Evolutionary conservation across 2,797 vertebrate species (phyloP).

Genomic region (Melanotaenia pygmaea): DNA sequence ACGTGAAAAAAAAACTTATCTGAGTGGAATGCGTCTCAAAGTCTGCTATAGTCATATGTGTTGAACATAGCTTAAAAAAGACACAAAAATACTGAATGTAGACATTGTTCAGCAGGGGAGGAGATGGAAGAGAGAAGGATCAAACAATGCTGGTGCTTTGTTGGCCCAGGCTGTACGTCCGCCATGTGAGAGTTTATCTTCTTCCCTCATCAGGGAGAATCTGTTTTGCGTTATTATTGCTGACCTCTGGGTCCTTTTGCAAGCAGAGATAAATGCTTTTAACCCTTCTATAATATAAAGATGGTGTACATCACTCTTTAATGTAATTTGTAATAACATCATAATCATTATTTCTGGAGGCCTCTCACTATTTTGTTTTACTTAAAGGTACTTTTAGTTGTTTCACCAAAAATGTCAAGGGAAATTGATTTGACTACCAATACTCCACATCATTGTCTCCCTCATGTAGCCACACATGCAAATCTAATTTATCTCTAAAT

Average conservation of each 20-base stretch:
- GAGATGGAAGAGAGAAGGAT: constrained; percentile 26
- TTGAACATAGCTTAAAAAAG: constrained; percentile 48
- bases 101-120: constrained; percentile 61
- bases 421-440: too few relatives aligned
- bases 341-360: too few relatives aligned
- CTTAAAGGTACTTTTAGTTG: too few relatives aligned
- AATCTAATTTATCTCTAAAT: too few relatives aligned
- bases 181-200: constrained; percentile 73
- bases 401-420: too few relatives aligned
- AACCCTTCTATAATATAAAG: constrained; percentile 63
- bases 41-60: constrained; percentile 45
- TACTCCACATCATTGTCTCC: too few relatives aligned
- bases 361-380: too few relatives aligned
- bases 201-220: constrained; percentile 62
- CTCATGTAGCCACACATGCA: too few relatives aligned
- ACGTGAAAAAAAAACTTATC: constrained; percentile 43
- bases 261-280: constrained; percentile 57
- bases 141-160: constrained; percentile 66
- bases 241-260: constrained; percentile 62
- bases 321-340: not conserved
- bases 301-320: constrained; percentile 58
- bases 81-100: constrained; percentile 59
- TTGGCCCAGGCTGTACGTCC: constrained; percentile 60
- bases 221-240: constrained; percentile 67
- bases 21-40: constrained; percentile 54